Base-by-base conservation (phyloP, 2,113 vertebrate genomes). In the Sisor rabdophorus region DNA sequence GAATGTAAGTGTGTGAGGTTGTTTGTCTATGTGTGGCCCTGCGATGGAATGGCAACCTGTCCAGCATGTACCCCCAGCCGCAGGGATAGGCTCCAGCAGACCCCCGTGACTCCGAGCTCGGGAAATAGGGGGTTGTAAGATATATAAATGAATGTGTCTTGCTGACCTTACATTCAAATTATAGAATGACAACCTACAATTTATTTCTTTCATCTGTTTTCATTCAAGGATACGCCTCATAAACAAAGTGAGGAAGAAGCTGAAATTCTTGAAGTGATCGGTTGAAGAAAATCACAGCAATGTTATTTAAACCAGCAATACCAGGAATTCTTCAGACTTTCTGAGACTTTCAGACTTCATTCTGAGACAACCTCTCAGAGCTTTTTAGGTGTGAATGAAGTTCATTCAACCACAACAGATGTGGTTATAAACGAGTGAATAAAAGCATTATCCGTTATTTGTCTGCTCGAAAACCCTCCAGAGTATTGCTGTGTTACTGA, bases 161-260 rank as follows among this genome's bases (percentile, higher is more conserved):
- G 50, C 20, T 63, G 36, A 32, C 2, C n/a, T 40, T 22, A 19
- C 1, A 0, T 55, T 53, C 7, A 8, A 12, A 54, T 11, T 65
- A 10, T 11, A 47, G n/a, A 68, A 68, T 26, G 15, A 11, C 22
- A 50, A 11, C 40, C 44, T 22, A 28, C 0, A 11, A 19, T 16
- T 4, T 20, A 11, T 32, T 17, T 20, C 22, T 40, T 19, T 1
- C n/a, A n/a, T n/a, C n/a, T n/a, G n/a, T 64, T 26, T 55, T 44
- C 17, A 44, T 36, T 6, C 10, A 22, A 78, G 77, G 50, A 11
- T 15, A 28, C 8, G 1, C 20, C 69, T 17, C 24, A 36, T 30
- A 78, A 78, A 71, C 69, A 78, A 30, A 5, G 15, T 48, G 77
- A 77, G 12, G 64, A 77, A 59, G 55, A 8, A 9, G n/a, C 40